Evolutionary conservation across 2,113 vertebrate species (phyloP).

Genomic region (Tautogolabrus adspersus): DNA sequence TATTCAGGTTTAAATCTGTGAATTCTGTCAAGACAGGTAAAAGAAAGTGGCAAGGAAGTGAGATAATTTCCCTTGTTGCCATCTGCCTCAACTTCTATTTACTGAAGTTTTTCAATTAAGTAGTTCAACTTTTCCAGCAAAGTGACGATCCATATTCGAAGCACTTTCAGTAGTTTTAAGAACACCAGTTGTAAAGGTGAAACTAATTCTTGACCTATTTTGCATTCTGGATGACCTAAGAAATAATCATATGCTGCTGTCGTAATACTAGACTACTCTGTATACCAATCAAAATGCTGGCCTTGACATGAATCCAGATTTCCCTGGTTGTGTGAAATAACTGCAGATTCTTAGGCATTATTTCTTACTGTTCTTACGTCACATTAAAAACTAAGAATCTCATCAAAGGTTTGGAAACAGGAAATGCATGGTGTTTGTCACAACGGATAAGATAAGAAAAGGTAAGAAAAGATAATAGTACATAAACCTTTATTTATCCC

Average conservation of each 20-base stretch:
- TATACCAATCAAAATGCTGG: too few species aligned
- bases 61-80: not conserved
- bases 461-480: too few species aligned
- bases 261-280: too few species aligned
- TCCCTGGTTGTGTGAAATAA: too few species aligned
- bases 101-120: not conserved
- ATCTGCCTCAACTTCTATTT: not conserved
- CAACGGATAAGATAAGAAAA: not conserved
- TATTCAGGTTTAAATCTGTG: slow-evolving; percentile 19
- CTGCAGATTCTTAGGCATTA: too few species aligned
- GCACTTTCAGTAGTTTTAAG: not conserved
- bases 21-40: slow-evolving; percentile 7
- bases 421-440: not conserved
- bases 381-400: too few species aligned
- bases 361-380: too few species aligned
- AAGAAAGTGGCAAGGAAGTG: not conserved
- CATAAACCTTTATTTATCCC: too few species aligned
- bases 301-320: too few species aligned
- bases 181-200: not conserved
- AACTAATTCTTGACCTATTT: not conserved
- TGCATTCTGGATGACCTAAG: not conserved
- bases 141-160: not conserved
- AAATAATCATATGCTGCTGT: not conserved
- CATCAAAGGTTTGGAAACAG: not conserved
- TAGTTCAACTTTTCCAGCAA: not conserved